Base-by-base conservation (phyloP, 2,797 vertebrate genomes). In the Pteronotus mesoamericanus region DNA sequence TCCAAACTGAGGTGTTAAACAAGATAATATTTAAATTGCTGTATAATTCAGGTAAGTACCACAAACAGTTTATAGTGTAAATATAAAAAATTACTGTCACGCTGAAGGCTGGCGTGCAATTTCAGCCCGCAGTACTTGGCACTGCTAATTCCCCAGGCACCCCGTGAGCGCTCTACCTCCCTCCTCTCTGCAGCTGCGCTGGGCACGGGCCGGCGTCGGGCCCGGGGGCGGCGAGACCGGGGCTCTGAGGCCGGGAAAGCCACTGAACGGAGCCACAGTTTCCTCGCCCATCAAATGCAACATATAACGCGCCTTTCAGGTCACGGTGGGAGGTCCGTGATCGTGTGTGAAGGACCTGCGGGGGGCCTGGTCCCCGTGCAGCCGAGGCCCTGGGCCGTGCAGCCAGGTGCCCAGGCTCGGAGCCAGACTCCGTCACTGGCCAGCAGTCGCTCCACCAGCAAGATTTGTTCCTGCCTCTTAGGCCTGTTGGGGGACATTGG, bases 1-100 rank as follows among this genome's bases (percentile, higher is more conserved):
- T 79, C 26, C 69, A 75, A 94, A 57, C 9, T 19, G 53, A 89
- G 18, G 59, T 78, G 19, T 83, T 91, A 16, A 84, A 78, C 21
- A 48, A 80, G 55, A 69, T 66, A 83, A n/a, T 29, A 32, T 6
- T 89, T 51, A 64, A 89, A 82, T 32, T 48, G 34, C 64, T 64
- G 80, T 18, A 51, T 18, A 86, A 84, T 32, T 48, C 59, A 42
- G 69, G 69, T 84, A 22, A 87, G 66, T 3, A 21, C n/a, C 64
- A 15, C 0, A 22, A 29, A 68, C 26, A 37, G n/a, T n/a, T 64
- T 61, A 19, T 11, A n/a, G 0, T 19, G 6, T 44, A 19, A 57
- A 68, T 32, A 32, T 16, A n/a, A 48, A 93, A 72, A 14, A 59
- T 61, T 8, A 24, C 53, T 61, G 59, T 22, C 85, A 32, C 22